Evolutionary conservation across 2,797 vertebrate genomes (phyloP), one percentile per base, ranked within the genome.

Genomic region (Gymnothorax javanicus): DNA sequence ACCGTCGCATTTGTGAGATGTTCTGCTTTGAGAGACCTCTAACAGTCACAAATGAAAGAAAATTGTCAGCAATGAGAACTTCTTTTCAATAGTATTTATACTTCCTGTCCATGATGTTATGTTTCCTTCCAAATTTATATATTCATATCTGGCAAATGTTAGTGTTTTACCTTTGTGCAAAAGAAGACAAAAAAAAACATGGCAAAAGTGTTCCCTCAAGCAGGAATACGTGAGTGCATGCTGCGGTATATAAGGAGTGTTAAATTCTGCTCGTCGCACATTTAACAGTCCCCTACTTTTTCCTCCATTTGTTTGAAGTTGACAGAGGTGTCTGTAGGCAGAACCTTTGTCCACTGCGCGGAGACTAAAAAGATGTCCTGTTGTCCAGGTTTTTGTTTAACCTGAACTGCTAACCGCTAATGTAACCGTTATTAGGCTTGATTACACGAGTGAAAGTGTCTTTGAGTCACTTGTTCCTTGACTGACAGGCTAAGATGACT

Each of bases 141-240:
- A 79, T 79, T 17, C 60, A 17, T 79, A 81, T 81, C 77, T 81
- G 77, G 54, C 77, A 81, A 81, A 17, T 79, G 9, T 11, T 54
- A 23, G 52, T 54, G 23, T 73, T 73, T 73, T 73, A 43, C 15
- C 15, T 79, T 52, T 79, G 43, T 79, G 75, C 75, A 79, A 79
- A 79, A 75, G 11, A 43, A 75, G 15, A 77, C 4, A 77, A 77
- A 33, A 3, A 71, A 20, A 20, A 50, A 52, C 17, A 81, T 43
- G 33, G 73, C 17, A 77, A 50, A 81, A 81, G 3, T 54, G 17
- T 9, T 54, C 11, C 33, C 1, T 56, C 20, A 43, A 23, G 52
- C 23, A 9, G 52, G 77, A 81, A 81, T 56, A 33, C 15, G 11
- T 56, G 52, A 12, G 20, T 7, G 77, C 77, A 81, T n/a, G 17